phyloP scores from a whole-genome alignment of 2,113 vertebrate species.

The Nesospiza acunhae region DNA sequence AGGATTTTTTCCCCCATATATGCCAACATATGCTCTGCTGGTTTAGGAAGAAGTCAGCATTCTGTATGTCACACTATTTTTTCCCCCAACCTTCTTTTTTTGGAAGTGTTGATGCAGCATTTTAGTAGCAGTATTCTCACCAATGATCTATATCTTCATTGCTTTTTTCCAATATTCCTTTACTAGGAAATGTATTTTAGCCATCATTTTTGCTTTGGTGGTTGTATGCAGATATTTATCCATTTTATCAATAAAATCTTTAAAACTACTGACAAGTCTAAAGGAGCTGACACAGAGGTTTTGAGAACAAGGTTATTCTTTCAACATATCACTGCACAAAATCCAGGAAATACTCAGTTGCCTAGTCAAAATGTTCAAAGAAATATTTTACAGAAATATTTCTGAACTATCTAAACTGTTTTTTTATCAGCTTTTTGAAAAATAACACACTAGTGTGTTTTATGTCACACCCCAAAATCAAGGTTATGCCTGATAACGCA shows the following conservation, averaged over 20 bases:
- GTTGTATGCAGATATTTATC: not conserved
- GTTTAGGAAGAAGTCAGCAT: not conserved
- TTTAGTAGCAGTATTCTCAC: not conserved
- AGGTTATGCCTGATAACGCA: rapidly evolving
- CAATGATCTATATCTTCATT: not conserved
- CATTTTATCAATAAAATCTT: constrained; percentile 27
- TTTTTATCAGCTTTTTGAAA: not conserved
- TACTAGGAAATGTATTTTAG: not conserved
- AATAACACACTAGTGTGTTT: rapidly evolving
- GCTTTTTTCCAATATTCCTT: not conserved
- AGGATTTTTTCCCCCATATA: not conserved
- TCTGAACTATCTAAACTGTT: not conserved
- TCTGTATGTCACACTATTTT: not conserved
- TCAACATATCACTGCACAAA: not conserved
- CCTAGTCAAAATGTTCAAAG: not conserved
- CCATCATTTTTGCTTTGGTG: not conserved
- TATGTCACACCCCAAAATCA: not conserved
- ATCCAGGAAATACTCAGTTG: not conserved
- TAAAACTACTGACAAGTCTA: not conserved
- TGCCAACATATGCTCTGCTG: not conserved
- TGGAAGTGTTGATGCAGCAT: not conserved
- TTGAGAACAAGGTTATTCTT: constrained; percentile 19
- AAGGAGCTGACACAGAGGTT: constrained; percentile 24
- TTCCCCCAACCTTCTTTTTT: not conserved
- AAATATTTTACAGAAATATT: not conserved